Percentiles rank a stretch among this genome's conserved stretches.
Evolutionary conservation across 2,888 invertebrate genomes (phyloP).

Genomic region (Tortrix viridana): DNA sequence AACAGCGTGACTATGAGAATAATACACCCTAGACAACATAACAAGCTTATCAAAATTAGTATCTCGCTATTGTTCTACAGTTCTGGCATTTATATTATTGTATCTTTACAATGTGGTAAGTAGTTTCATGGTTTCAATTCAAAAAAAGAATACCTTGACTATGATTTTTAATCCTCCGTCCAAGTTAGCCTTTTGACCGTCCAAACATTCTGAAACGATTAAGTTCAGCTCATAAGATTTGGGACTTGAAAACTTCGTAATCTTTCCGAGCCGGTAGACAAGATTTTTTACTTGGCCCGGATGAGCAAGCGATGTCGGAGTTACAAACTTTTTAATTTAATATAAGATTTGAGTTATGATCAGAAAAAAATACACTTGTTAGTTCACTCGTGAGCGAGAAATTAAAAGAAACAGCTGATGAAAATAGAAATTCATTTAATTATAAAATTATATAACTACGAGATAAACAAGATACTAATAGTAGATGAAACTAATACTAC

Average conservation of each 20-base stretch:
- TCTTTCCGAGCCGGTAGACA: slow-evolving; percentile 61
- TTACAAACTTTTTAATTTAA: slow-evolving; percentile 38
- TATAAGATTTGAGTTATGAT: slow-evolving; percentile 37
- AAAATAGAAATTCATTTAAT: not conserved
- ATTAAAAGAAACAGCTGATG: not conserved
- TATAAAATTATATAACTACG: too few species aligned
- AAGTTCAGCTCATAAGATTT: slow-evolving; percentile 36
- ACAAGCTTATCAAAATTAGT: too few species aligned
- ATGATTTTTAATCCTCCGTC: slow-evolving; percentile 22
- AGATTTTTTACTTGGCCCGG: slow-evolving; percentile 60
- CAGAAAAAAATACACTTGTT: slow-evolving; percentile 15
- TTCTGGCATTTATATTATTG: too few species aligned
- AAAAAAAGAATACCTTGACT: not conserved
- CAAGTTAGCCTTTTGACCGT: slow-evolving; percentile 20
- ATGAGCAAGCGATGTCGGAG: slow-evolving; percentile 44
- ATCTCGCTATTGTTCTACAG: too few species aligned
- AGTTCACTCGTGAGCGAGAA: slow-evolving; percentile 12
- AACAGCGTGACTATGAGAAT: too few species aligned
- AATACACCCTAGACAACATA: too few species aligned
- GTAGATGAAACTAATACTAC: not conserved
- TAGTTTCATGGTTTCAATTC: too few species aligned
- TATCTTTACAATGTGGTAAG: too few species aligned
- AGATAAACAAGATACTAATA: not conserved
- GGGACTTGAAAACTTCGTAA: slow-evolving; percentile 52
- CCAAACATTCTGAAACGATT: slow-evolving; percentile 23